Conservation (phyloP, 2,888 invertebrate species). For the Phaedon cochleariae region DNA sequence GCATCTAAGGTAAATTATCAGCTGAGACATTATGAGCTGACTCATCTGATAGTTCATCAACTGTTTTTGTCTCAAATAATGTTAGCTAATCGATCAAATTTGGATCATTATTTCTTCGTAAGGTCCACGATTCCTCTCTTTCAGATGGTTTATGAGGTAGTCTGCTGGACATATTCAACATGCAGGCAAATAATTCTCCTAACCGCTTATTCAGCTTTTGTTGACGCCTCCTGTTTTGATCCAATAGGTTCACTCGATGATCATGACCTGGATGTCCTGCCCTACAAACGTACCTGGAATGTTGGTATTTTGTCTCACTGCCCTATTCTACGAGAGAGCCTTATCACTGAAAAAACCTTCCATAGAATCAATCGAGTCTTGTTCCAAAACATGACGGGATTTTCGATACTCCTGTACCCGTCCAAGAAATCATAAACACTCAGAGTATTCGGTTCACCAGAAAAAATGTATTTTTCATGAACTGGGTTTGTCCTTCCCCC, state of each 20-base stretch:
- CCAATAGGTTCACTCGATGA: neutral
- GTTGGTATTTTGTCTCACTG: neutral
- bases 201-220: neutral
- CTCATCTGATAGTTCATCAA: neutral
- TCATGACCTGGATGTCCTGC: neutral
- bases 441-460: slow-evolving; percentile 3
- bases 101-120: neutral
- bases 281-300: neutral
- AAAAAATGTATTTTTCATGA: too few relatives aligned
- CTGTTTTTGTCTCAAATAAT: neutral
- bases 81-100: slow-evolving; percentile 6
- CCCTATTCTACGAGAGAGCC: neutral
- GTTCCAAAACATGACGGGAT: neutral
- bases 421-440: slow-evolving; percentile 12
- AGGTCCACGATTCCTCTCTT: neutral
- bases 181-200: slow-evolving; percentile 6
- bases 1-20: neutral
- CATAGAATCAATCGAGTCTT: neutral
- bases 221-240: neutral
- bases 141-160: neutral
- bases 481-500: too few relatives aligned
- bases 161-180: slow-evolving; percentile 8
- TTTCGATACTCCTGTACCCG: slow-evolving; percentile 1
- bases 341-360: slow-evolving; percentile 1
- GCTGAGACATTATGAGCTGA: neutral